Conservation (phyloP, 2,797 vertebrate genomes). For the Lophotriccus pileatus region DNA sequence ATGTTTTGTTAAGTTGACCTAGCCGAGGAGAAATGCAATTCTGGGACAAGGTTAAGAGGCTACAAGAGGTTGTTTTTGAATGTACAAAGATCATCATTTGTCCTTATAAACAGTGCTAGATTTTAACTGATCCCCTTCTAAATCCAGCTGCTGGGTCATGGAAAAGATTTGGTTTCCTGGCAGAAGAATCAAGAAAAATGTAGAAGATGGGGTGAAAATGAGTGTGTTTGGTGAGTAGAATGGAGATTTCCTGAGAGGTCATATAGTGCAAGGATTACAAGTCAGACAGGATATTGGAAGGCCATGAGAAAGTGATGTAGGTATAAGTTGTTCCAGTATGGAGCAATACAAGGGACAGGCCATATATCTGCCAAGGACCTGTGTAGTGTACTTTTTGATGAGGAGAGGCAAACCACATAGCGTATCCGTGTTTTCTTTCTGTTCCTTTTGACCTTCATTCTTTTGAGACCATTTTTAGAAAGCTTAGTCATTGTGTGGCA, state of each 20-base stretch:
- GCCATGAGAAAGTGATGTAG: background rate
- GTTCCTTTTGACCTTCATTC: constrained; percentile 12
- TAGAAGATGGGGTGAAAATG: background rate
- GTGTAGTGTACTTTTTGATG: background rate
- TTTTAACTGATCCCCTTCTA: background rate
- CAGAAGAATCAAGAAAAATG: background rate
- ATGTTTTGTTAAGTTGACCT: constrained; percentile 9
- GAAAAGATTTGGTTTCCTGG: constrained; percentile 11
- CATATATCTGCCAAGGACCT: background rate
- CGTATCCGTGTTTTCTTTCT: background rate
- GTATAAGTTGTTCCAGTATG: background rate
- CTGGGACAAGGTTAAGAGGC: background rate
- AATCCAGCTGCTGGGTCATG: background rate
- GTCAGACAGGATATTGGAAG: background rate
- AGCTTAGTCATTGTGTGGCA: background rate
- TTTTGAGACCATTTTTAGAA: constrained; percentile 13
- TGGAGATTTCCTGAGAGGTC: background rate
- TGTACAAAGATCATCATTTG: background rate
- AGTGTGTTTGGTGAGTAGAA: background rate
- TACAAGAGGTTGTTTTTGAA: background rate
- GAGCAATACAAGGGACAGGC: background rate
- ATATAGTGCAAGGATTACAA: background rate
- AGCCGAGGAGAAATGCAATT: background rate
- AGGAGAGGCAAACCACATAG: background rate
- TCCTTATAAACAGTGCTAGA: constrained; percentile 5